Evolutionary conservation across 2,888 invertebrate genomes (phyloP).

Genomic region (Zele albiditarsus): DNA sequence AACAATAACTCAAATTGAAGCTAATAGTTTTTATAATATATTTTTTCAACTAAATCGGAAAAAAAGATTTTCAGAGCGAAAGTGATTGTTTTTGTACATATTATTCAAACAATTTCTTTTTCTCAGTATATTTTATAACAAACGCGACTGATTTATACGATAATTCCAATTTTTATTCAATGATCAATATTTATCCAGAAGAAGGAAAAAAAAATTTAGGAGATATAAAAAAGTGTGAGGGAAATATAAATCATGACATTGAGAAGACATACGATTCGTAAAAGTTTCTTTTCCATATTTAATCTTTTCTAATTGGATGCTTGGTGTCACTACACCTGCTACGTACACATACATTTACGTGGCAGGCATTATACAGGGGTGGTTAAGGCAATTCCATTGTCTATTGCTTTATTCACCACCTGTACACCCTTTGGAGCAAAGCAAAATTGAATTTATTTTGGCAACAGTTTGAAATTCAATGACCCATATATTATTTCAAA

Average conservation of each 20-base stretch:
- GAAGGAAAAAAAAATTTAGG: background rate
- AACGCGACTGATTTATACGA: too few species aligned
- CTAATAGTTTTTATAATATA: too few species aligned
- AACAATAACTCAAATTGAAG: too few species aligned
- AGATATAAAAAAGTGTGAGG: background rate
- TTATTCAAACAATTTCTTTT: too few species aligned
- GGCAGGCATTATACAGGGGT: background rate
- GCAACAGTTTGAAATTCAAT: background rate
- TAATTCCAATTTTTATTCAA: background rate
- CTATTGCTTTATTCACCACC: background rate
- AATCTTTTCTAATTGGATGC: conserved; percentile 45
- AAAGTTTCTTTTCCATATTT: conserved; percentile 33
- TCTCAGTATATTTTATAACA: too few species aligned
- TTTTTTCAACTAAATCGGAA: too few species aligned
- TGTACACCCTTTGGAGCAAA: background rate
- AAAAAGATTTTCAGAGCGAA: background rate
- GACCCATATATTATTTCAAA: background rate
- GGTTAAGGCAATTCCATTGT: background rate
- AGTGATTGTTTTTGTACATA: too few species aligned
- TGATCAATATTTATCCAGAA: background rate
- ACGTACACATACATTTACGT: background rate
- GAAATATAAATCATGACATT: conserved; percentile 27
- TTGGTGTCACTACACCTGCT: conserved; percentile 39
- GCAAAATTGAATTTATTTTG: background rate
- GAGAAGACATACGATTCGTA: conserved; percentile 16